Evolutionary conservation across 2,888 invertebrate species (phyloP), one percentile per base, ranked within the genome.

Genomic region (Eupithecia centaureata): DNA sequence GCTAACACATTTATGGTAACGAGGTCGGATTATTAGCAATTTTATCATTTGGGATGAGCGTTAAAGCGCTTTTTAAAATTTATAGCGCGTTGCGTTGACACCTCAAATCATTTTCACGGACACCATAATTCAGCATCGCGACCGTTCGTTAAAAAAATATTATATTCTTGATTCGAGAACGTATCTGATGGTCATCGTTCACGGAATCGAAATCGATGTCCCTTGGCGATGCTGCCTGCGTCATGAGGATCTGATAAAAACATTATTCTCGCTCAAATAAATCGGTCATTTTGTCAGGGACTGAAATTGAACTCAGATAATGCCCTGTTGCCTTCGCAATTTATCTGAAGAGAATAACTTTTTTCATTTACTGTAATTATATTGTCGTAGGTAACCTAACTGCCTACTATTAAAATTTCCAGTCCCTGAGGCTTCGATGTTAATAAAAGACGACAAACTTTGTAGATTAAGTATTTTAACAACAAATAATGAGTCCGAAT

Each of bases 261-360:
- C 79, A 85, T 84, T 85, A 86, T 87, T 84, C 80, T 83, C 83
- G 83, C 87, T 80, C 78, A 76, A 82, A 83, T 86, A 87, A 73
- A 89, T 87, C 84, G 83, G 75, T 87, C 83, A 85, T 89, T 86
- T 87, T 80, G 80, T 82, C 82, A 76, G 79, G 80, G 68, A 79
- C 78, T 78, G 75, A 73, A 72, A 83, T 84, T 82, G 77, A 68
- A 72, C 69, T 72, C 68, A 77, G 85, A 86, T 86, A 85, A 85
- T 79, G 77, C 75, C 75, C 75, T 76, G 77, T 83, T 79, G 79
- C 75, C 74, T 82, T 76, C 72, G 65, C 79, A 77, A 83, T 79
- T 80, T 76, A 82, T 79, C 79, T 76, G 73, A 73, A 73, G 75
- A 76, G 73, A 75, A 79, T 76, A 67, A 72, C 81, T 77, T 79